Percentiles rank a stretch among this genome's conserved stretches.
phyloP scores from a whole-genome alignment of 1,140 invertebrate species.

The Drosophila gunungcola region DNA sequence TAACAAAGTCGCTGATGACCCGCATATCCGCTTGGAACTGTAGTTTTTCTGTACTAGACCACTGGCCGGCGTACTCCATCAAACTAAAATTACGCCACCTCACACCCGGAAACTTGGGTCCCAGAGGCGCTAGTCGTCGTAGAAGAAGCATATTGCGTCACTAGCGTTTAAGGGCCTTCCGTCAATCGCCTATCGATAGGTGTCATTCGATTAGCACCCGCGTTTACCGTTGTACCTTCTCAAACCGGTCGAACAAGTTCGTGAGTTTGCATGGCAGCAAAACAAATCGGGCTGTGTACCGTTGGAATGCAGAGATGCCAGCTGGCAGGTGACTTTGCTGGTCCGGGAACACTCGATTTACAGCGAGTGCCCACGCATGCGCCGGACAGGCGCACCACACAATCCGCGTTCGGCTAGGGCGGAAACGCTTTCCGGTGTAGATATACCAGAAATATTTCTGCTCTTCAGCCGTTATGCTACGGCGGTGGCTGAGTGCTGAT shows the following conservation, averaged over 20 bases:
- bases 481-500: constrained; percentile 19
- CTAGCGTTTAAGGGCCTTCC: neutral
- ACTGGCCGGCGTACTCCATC: constrained; percentile 84
- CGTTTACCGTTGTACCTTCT: neutral
- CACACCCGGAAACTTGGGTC: neutral
- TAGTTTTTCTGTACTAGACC: constrained; percentile 80
- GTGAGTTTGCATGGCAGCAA: neutral
- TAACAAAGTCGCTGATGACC: constrained; percentile 92
- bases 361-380: constrained; percentile 52
- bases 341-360: constrained; percentile 18
- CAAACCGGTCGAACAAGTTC: too few relatives aligned
- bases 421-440: constrained; percentile 78
- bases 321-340: neutral
- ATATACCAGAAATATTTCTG: constrained; percentile 84
- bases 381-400: constrained; percentile 8
- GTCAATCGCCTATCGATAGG: constrained; percentile 9
- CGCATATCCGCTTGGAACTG: constrained; percentile 86
- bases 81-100: constrained; percentile 8
- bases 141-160: constrained; percentile 23
- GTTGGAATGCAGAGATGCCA: constrained; percentile 14
- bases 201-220: constrained; percentile 6
- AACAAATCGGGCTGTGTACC: neutral
- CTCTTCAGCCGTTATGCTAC: constrained; percentile 53
- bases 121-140: neutral
- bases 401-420: constrained; percentile 61